Percentiles rank a stretch among this genome's conserved stretches.
phyloP scores from a whole-genome alignment of 2,113 vertebrate species.

The Ahaetulla prasina region DNA sequence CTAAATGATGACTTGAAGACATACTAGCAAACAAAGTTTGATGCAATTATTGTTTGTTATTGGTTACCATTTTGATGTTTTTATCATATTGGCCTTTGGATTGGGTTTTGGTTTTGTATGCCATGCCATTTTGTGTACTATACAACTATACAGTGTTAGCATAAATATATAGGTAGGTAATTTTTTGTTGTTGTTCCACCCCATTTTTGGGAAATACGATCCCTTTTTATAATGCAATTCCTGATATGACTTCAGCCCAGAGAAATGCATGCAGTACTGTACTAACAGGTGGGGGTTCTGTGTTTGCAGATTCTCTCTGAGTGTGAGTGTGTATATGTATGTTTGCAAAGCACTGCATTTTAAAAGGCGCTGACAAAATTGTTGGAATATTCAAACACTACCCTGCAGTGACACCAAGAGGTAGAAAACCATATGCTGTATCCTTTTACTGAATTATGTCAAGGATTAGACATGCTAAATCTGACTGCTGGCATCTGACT shows the following conservation, averaged over 20 bases:
- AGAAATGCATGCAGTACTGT: not conserved
- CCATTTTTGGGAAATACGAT: not conserved
- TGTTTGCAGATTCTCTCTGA: not conserved
- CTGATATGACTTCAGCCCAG: not conserved
- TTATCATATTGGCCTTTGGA: too few species aligned
- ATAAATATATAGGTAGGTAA: not conserved
- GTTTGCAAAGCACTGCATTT: not conserved
- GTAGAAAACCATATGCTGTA: not conserved
- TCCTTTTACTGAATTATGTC: not conserved
- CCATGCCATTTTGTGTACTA: not conserved
- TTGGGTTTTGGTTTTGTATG: not conserved
- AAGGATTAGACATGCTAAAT: not conserved
- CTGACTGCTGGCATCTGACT: not conserved
- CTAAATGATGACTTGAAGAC: not conserved
- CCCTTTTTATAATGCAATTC: not conserved
- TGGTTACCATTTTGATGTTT: too few species aligned
- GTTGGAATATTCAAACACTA: not conserved
- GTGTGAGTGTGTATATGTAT: not conserved
- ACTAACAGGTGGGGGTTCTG: not conserved
- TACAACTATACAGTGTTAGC: not conserved
- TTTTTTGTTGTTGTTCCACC: not conserved
- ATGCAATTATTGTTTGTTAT: too few species aligned
- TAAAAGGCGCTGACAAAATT: not conserved
- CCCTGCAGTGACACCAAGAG: constrained; percentile 30
- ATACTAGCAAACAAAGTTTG: too few species aligned